These are phyloP conservation scores for Meganola albula DNA, from an alignment of 2,888 invertebrate genomes.

Conservation along the genomic window DNA sequence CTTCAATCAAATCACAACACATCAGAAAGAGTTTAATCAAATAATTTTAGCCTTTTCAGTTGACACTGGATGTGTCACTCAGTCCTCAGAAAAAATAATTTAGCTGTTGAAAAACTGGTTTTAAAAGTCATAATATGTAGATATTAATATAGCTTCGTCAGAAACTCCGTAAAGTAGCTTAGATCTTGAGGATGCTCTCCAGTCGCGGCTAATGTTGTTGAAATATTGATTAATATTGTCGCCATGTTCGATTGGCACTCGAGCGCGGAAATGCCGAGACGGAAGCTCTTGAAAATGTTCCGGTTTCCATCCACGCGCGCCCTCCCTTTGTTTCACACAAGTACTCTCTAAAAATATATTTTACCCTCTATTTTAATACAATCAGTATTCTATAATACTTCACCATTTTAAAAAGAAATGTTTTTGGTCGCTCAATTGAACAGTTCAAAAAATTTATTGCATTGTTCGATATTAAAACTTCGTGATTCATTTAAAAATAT, in stretches of 20 bases:
- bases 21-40: too few relatives aligned
- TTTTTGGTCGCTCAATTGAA: constrained; percentile 48
- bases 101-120: too few relatives aligned
- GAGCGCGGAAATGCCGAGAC: constrained; percentile 44
- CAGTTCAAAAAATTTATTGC: constrained; percentile 25
- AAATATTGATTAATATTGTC: constrained; percentile 79
- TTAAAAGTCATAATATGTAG: too few relatives aligned
- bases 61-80: too few relatives aligned
- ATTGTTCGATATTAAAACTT: constrained; percentile 16
- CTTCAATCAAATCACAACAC: too few relatives aligned
- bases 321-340: constrained; percentile 52
- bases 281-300: constrained; percentile 56
- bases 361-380: constrained; percentile 18
- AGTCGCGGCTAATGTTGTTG: constrained; percentile 66
- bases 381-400: too few relatives aligned
- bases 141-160: too few relatives aligned
- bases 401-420: constrained; percentile 16
- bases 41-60: too few relatives aligned
- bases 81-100: too few relatives aligned
- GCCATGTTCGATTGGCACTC: constrained; percentile 68
- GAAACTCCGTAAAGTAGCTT: constrained; percentile 49
- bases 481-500: too few relatives aligned
- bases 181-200: constrained; percentile 56
- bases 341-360: constrained; percentile 39
- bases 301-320: constrained; percentile 54